Evolutionary conservation across 2,888 invertebrate species (phyloP).

Genomic region (Drosophila flavopinicola): DNA sequence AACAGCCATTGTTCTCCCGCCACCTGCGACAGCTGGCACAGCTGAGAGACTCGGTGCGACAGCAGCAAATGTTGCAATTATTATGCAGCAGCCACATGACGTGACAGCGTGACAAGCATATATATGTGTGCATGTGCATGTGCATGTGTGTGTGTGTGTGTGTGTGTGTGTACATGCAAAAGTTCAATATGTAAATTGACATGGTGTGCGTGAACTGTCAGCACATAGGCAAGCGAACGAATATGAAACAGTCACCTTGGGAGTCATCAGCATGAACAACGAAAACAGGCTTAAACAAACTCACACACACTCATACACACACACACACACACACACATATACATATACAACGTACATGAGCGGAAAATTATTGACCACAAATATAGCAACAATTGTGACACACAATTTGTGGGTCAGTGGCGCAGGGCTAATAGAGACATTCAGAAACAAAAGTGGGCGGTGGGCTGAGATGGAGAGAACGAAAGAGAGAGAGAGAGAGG

Average conservation of each 20-base stretch:
- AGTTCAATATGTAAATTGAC: conserved; percentile 77
- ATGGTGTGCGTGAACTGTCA: conserved; percentile 65
- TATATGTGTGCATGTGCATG: conserved; percentile 3
- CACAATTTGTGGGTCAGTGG: conserved; percentile 69
- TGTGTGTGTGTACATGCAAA: conserved; percentile 34
- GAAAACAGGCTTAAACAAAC: conserved; percentile 28
- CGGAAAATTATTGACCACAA: conserved; percentile 53
- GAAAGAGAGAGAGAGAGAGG: background rate
- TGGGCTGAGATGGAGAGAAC: background rate
- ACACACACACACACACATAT: conserved; percentile 1
- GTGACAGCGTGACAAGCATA: conserved; percentile 23
- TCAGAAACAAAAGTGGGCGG: background rate
- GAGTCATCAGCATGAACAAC: conserved; percentile 64
- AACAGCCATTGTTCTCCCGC: conserved; percentile 40
- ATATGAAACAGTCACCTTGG: conserved; percentile 78
- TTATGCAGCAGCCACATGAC: conserved; percentile 65
- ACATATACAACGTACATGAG: conserved; percentile 4
- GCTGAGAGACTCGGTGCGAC: conserved; percentile 45
- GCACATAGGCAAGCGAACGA: conserved; percentile 64
- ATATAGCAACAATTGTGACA: conserved; percentile 62
- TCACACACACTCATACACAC: conserved; percentile 16
- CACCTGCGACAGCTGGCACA: conserved; percentile 46
- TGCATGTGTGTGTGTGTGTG: conserved; percentile 16
- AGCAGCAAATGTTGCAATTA: conserved; percentile 74
- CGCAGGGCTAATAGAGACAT: conserved; percentile 16